These are phyloP conservation scores for Platycheirus albimanus DNA, from an alignment of 2,888 invertebrate genomes.

Conservation along the genomic window DNA sequence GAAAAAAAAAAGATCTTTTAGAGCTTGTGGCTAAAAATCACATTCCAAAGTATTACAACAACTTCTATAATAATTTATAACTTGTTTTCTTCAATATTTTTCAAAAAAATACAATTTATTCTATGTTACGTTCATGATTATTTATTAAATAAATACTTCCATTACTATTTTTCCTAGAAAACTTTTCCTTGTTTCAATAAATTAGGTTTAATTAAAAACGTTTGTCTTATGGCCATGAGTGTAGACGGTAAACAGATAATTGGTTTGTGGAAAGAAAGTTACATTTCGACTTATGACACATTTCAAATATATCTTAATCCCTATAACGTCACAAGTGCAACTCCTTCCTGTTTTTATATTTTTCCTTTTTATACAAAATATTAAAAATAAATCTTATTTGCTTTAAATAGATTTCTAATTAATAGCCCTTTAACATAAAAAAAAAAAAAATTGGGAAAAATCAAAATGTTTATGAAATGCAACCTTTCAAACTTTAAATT, in stretches of 20 bases:
- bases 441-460: no score
- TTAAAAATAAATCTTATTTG: background rate
- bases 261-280: slow-evolving; percentile 2
- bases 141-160: no score
- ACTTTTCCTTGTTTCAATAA: no score
- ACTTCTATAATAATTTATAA: no score
- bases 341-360: slow-evolving; percentile 10
- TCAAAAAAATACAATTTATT: no score
- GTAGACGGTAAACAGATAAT: no score
- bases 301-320: slow-evolving; percentile 16
- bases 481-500: background rate
- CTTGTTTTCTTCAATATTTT: no score
- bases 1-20: slow-evolving; percentile 1
- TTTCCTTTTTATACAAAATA: background rate
- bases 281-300: slow-evolving; percentile 24
- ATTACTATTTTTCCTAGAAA: no score
- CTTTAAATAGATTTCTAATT: background rate
- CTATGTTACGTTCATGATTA: no score
- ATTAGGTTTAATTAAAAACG: no score
- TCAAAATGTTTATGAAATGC: slow-evolving; percentile 7
- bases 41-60: slow-evolving; percentile 7
- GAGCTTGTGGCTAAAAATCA: slow-evolving; percentile 2
- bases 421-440: background rate
- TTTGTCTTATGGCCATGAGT: no score
- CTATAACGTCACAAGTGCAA: slow-evolving; percentile 28